Base-by-base conservation (phyloP, 1,140 invertebrate genomes). In the Micrasema longulum region DNA sequence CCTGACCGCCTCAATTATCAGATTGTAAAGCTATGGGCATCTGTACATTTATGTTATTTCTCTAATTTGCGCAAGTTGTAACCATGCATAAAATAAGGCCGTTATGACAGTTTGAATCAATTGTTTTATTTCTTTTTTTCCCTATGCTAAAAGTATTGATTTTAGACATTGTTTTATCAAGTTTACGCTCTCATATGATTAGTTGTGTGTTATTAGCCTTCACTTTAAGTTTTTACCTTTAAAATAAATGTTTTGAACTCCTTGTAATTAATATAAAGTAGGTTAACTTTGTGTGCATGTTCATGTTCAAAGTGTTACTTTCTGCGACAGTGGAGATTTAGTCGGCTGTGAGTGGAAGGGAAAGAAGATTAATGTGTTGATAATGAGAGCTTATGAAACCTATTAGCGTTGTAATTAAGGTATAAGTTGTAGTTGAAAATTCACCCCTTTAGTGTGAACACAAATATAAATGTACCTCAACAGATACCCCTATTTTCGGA, bases 361-460 rank as follows among this genome's bases (percentile, higher is more conserved):
- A 57, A 60, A 16, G 47, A 26, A 43, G 53, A 20, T 31, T 26
- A 36, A 22, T 65, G 57, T 63, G 53, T 69, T 71, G 67, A 47
- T 36, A 75, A 75, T 52, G 69, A 75, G 74, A 75, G 74, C 74
- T 75, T 75, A 75, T 72, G 74, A 70, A 75, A 72, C 52, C 70
- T 71, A 74, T 68, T 71, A 75, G 62, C 62, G 50, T 55, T 66
- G 47, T 74, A 75, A 66, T 64, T 69, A 72, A 64, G 50, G 31
- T 63, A 41, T 69, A 69, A 69, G 41, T 60, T 69, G 22, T 69
- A 69, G 67, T 65, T 50, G 41, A 65, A 35, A 57, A 23, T 69
- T 68, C 50, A 43, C 38, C 18, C 38, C 10, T 53, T 16, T 22
- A 18, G 26, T 11, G 36, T 38, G 65, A 66, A 55, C 41, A 69